Conservation (phyloP, 1,140 invertebrate species). For the Ostrea denselamellosa region DNA sequence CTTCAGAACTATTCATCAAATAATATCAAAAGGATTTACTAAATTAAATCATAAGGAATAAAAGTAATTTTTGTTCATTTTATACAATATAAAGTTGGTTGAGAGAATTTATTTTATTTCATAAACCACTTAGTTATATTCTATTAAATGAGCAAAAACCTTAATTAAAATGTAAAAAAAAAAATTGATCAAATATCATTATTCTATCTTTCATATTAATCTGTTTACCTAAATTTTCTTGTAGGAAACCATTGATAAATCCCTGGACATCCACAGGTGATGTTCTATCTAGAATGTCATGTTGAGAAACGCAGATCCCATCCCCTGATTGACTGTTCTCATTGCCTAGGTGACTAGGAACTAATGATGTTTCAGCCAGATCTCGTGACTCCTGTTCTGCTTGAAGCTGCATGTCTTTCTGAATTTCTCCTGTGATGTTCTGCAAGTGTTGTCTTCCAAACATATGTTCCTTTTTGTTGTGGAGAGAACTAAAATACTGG, state of each 20-base stretch:
- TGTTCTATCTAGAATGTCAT: not conserved
- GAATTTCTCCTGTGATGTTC: constrained; percentile 66
- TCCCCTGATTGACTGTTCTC: constrained; percentile 29
- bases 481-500: constrained; percentile 82
- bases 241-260: constrained; percentile 63
- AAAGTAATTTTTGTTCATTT: too few species aligned
- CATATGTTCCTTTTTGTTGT: constrained; percentile 83
- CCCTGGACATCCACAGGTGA: constrained; percentile 59
- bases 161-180: too few species aligned
- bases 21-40: too few species aligned
- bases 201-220: too few species aligned
- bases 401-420: constrained; percentile 59
- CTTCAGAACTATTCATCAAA: too few species aligned
- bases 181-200: too few species aligned
- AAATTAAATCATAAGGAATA: too few species aligned
- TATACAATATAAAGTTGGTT: too few species aligned
- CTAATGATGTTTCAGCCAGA: constrained; percentile 41
- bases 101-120: too few species aligned
- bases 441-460: constrained; percentile 82
- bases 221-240: constrained; percentile 58
- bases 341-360: constrained; percentile 46
- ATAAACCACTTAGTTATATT: too few species aligned
- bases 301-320: not conserved
- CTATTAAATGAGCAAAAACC: too few species aligned
- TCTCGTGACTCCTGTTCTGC: constrained; percentile 37